phyloP scores from a whole-genome alignment of 2,797 vertebrate species.

The Acanthurus leucopareius region DNA sequence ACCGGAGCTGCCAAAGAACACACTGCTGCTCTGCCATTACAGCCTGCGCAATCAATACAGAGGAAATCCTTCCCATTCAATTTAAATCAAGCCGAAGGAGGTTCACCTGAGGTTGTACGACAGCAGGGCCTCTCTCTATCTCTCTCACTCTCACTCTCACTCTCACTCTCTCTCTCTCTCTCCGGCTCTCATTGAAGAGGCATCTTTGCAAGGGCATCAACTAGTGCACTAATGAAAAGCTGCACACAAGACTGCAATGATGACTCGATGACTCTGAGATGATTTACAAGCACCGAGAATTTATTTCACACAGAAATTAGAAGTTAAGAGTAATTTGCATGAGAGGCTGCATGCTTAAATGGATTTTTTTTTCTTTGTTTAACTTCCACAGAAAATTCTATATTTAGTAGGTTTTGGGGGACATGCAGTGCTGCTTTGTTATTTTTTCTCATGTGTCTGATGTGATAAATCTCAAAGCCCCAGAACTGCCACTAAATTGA shows the following conservation, averaged over 20 bases:
- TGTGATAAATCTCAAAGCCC: no score
- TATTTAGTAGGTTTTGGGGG: neutral
- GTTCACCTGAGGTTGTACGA: slow-evolving; percentile 44
- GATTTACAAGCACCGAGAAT: no score
- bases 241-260: no score
- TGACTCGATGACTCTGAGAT: no score
- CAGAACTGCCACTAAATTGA: neutral
- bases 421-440: neutral
- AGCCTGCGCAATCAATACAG: slow-evolving; percentile 69
- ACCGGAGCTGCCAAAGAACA: slow-evolving; percentile 58
- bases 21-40: slow-evolving; percentile 52
- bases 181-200: slow-evolving; percentile 2
- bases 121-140: neutral
- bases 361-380: neutral
- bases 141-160: neutral
- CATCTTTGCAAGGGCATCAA: slow-evolving; percentile 47
- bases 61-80: slow-evolving; percentile 73
- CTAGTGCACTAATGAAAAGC: neutral
- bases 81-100: slow-evolving; percentile 57
- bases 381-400: neutral
- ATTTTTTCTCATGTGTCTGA: no score
- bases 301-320: no score
- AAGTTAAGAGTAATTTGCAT: no score
- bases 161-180: neutral
- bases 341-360: no score